These are phyloP conservation scores for Anastrepha obliqua DNA, from an alignment of 1,140 invertebrate genomes.

Conservation along the genomic window DNA sequence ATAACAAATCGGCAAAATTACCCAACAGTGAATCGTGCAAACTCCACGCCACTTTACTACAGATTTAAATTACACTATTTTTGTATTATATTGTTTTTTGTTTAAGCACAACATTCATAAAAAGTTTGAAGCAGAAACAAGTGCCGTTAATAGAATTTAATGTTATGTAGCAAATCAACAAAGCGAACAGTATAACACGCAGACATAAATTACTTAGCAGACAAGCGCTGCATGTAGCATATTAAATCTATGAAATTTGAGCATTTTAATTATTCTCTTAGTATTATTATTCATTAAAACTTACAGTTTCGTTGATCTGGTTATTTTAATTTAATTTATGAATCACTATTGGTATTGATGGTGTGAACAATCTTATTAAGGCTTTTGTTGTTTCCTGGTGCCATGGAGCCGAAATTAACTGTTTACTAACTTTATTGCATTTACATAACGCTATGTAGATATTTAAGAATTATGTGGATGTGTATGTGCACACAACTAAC, in stretches of 20 bases:
- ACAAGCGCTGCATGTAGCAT: background rate
- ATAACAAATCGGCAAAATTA: background rate
- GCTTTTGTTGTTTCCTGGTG: background rate
- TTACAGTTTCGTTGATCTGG: background rate
- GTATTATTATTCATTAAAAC: background rate
- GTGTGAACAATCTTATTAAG: background rate
- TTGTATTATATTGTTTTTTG: background rate
- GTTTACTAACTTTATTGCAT: conserved; percentile 1
- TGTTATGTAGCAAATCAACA: background rate
- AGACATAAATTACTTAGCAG: background rate
- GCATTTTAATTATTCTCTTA: conserved; percentile 6
- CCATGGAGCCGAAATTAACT: conserved; percentile 17
- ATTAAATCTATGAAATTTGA: background rate
- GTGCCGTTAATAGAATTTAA: conserved; percentile 22
- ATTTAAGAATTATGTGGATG: no score
- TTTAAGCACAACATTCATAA: background rate
- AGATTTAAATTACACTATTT: background rate
- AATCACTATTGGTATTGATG: background rate
- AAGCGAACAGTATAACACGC: background rate
- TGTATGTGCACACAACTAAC: background rate
- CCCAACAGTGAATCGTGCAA: background rate
- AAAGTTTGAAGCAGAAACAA: background rate
- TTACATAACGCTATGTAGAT: background rate
- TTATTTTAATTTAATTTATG: background rate
- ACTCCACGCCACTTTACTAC: background rate